Evolutionary conservation across 1,140 invertebrate species (phyloP), one percentile per base, ranked within the genome.

Genomic region (Cheumatopsyche charites): DNA sequence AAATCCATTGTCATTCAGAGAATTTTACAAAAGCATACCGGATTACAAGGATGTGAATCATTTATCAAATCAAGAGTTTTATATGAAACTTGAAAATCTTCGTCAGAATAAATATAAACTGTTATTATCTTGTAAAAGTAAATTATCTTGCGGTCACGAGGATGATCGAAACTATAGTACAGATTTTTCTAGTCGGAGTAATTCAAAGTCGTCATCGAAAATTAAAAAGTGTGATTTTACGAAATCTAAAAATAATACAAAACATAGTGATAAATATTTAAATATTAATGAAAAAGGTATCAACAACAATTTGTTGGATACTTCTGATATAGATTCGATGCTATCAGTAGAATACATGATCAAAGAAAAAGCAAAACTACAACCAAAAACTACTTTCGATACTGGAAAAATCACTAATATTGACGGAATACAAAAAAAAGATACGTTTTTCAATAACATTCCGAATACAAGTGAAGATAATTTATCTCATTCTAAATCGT

Each of bases 41-140:
- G 89, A 90, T 76, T 91, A 91, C 73, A 85, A 84, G 43, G 89
- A 91, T 47, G 82, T 91, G 12, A 85, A 89, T 78, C 88, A 91
- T 82, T 80, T 91, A 55, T 86, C 89, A 0, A 87, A 88, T 67
- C 86, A 86, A 72, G 89, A 91, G 70, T 91, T 91, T 79, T 88
- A 88, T 78, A 86, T 85, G 17, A 88, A 88, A 29, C 77, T 91
- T 21, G 86, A 88, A 77, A 83, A 83, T 62, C 78, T 91, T n/a
- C 87, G 87, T 69, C 85, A 89, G 67, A 89, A 88, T 75, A 89
- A 90, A 76, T 84, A 84, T 70, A 78, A 85, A 15, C 84, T 89
- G 75, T 78, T 75, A 29, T 6, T 73, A 25, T 70, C 11, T 66
- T 66, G 62, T 25, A 42, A 63, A 42, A 15, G 13, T 9, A 66